Evolutionary conservation across 1,140 invertebrate genomes (phyloP).

Genomic region (Dendrolimus kikuchii): DNA sequence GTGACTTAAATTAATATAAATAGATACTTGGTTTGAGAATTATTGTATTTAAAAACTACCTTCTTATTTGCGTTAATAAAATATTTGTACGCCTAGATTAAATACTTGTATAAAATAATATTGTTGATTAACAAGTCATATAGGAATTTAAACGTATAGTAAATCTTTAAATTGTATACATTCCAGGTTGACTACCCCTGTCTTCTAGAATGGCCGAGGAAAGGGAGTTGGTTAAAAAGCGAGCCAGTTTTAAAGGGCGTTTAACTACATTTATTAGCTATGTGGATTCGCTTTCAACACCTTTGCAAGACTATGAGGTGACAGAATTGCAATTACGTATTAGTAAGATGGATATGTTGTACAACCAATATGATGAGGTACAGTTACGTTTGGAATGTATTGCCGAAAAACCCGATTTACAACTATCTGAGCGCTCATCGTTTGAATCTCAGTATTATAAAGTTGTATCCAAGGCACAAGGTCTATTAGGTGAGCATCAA

Average conservation of each 20-base stretch:
- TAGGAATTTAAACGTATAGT: too few species aligned
- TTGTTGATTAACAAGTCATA: too few species aligned
- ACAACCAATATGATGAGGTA: constrained; percentile 3
- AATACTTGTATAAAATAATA: not conserved
- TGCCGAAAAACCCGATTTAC: not conserved
- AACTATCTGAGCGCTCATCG: not conserved
- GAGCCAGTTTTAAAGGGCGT: constrained; percentile 5
- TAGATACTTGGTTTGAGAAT: too few species aligned
- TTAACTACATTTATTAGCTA: constrained; percentile 1
- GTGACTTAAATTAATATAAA: too few species aligned
- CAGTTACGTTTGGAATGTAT: constrained; percentile 2
- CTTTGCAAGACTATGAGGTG: not conserved
- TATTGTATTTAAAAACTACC: too few species aligned
- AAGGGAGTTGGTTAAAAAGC: not conserved
- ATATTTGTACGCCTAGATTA: too few species aligned
- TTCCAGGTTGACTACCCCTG: too few species aligned
- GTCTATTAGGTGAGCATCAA: not conserved
- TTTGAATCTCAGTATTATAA: constrained; percentile 3
- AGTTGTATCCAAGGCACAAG: not conserved
- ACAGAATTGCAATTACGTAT: constrained; percentile 3
- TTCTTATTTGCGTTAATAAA: too few species aligned
- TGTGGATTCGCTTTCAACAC: not conserved
- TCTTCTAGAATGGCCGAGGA: too few species aligned
- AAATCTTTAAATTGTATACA: too few species aligned
- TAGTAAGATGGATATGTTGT: not conserved